Evolutionary conservation across 2,888 invertebrate genomes (phyloP), one percentile per base, ranked within the genome.

Genomic region (Melanostoma scalare): DNA sequence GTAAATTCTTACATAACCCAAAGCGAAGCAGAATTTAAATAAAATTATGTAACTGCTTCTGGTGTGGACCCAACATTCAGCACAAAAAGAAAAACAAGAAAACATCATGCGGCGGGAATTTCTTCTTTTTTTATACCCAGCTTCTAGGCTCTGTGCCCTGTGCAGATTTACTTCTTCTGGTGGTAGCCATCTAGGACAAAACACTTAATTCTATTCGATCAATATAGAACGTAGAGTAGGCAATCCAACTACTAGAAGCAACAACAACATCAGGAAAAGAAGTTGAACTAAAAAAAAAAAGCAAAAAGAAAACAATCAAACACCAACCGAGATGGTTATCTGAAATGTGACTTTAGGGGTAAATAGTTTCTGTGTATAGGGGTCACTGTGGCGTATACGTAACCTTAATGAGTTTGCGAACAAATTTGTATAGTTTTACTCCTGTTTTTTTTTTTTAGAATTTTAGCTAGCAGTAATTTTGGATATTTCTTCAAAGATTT

Each of bases 311-410:
- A 80, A 72, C 71, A 75, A 75, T 80, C 79, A 85, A 84, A 79
- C 68, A 73, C 73, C 78, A 84, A 74, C 78, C 46, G 46, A 55
- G 84, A 79, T 79, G 55, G 74, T 75, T 84, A 79, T 78, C 84
- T 75, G 74, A 67, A 79, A 79, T 79, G 84, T 79, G 79, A 84
- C 60, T 84, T 68, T 50, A 68, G 69, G 58, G 58, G 63, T 60
- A 69, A 68, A 63, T 60, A 71, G 69, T 65, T 48, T 40, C 53
- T 53, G 5, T 67, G 61, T 44, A 44, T 4, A 63, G 35, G 68
- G 46, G 68, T 46, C 73, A 78, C 82, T 36, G 42, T 79, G 79
- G 79, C 84, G 84, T 84, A 84, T 84, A 79, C 84, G 79, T 84
- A 84, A 79, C 74, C 71, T 79, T 65, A 84, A 79, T 79, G 78